A percentile compares a stretch with the other conserved stretches of the same genome.
These are phyloP conservation scores for Lordiphosa andalusiaca DNA, from an alignment of 2,888 invertebrate genomes.

Conservation along the genomic window DNA sequence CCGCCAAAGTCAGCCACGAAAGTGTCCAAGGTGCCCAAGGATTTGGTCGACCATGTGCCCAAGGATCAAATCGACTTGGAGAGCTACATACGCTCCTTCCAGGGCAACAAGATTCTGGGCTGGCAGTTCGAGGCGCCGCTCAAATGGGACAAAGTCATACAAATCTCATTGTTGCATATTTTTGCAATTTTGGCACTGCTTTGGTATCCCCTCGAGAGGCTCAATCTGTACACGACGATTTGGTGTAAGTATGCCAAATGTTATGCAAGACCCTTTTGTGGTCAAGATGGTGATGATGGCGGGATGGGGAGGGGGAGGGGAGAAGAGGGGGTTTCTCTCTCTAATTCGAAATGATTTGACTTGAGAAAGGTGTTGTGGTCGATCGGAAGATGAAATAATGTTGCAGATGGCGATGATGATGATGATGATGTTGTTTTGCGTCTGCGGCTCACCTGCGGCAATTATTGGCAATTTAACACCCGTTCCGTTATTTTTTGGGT, in stretches of 20 bases:
- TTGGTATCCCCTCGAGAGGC: conserved; percentile 66
- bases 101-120: conserved; percentile 75
- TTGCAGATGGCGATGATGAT: conserved; percentile 11
- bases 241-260: conserved; percentile 82
- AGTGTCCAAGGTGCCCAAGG: conserved; percentile 29
- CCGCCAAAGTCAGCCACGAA: conserved; percentile 14
- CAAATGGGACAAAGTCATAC: conserved; percentile 84
- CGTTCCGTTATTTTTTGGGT: conserved; percentile 21
- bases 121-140: conserved; percentile 83
- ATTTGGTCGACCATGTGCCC: conserved; percentile 49
- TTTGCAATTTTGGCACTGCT: conserved; percentile 79
- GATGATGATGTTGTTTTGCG: conserved; percentile 28
- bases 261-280: conserved; percentile 5
- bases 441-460: conserved; percentile 26
- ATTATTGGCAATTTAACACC: conserved; percentile 61
- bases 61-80: conserved; percentile 73
- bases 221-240: conserved; percentile 81
- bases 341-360: conserved; percentile 6
- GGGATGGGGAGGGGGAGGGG: no score
- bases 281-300: no score
- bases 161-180: conserved; percentile 82
- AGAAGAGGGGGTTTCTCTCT: conserved; percentile 1
- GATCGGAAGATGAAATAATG: background rate
- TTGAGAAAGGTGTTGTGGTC: conserved; percentile 10
- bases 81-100: conserved; percentile 69